phyloP scores from a whole-genome alignment of 2,888 invertebrate species.

The Rosalia funebris region DNA sequence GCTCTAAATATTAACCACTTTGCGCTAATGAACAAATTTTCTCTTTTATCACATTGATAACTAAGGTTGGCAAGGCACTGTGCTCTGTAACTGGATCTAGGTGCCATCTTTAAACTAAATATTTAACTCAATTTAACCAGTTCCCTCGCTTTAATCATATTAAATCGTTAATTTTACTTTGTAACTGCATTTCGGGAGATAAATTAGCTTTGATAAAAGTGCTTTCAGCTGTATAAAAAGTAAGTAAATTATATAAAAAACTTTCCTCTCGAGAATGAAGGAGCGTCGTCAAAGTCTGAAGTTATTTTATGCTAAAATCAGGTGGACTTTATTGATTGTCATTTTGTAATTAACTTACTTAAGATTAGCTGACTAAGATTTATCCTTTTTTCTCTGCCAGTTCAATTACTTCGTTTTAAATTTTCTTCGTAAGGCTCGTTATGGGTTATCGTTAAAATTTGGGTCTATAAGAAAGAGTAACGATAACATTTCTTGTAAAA shows the following conservation, averaged over 20 bases:
- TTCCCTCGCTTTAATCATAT: slow-evolving; percentile 37
- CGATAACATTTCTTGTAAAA: no score
- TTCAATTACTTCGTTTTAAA: slow-evolving; percentile 21
- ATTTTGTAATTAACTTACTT: slow-evolving; percentile 42
- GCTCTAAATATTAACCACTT: no score
- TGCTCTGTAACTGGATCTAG: slow-evolving; percentile 9
- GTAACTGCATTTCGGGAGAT: slow-evolving; percentile 51
- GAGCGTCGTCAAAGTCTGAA: slow-evolving; percentile 35
- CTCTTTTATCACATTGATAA: no score
- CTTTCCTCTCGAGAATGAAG: slow-evolving; percentile 21
- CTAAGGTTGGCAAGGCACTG: no score
- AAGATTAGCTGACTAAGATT: slow-evolving; percentile 27
- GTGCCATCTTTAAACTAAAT: slow-evolving; percentile 21
- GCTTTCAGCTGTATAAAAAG: slow-evolving; percentile 47
- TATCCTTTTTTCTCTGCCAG: slow-evolving; percentile 19
- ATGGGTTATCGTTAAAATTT: no score
- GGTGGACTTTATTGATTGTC: slow-evolving; percentile 42
- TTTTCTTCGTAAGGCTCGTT: neutral
- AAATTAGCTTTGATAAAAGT: slow-evolving; percentile 56
- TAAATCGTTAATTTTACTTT: slow-evolving; percentile 44
- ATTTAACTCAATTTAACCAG: slow-evolving; percentile 32
- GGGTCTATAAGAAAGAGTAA: no score
- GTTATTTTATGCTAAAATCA: slow-evolving; percentile 33
- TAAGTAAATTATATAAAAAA: slow-evolving; percentile 31
- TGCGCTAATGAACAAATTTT: no score